Conservation (phyloP, 1,140 invertebrate species). For the Teleogryllus occipitalis region DNA sequence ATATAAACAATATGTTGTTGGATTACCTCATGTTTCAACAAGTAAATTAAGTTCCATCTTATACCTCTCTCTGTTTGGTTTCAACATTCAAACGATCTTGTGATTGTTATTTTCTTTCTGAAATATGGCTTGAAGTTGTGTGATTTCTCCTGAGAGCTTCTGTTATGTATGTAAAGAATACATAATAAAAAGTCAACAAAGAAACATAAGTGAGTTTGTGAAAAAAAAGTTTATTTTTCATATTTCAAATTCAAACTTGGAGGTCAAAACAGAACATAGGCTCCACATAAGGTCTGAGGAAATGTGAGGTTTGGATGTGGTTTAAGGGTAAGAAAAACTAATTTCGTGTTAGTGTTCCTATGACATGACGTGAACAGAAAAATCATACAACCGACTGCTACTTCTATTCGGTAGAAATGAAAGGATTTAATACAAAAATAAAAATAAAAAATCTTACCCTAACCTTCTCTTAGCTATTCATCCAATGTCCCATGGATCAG, state of each 20-base stretch:
- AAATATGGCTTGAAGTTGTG: background rate
- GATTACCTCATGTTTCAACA: too few species aligned
- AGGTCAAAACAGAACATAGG: background rate
- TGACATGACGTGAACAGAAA: background rate
- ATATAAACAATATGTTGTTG: too few species aligned
- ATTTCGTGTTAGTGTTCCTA: constrained; percentile 2
- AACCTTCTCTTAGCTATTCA: background rate
- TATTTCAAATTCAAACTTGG: background rate
- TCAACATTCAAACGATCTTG: too few species aligned
- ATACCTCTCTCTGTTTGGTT: too few species aligned
- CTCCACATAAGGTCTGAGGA: constrained; percentile 5
- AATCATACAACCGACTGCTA: background rate
- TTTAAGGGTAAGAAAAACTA: constrained; percentile 3
- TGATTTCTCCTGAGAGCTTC: background rate
- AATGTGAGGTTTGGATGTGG: background rate
- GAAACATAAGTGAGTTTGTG: constrained; percentile 9
- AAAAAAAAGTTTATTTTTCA: constrained; percentile 7
- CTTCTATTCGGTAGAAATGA: too few species aligned
- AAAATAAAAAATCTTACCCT: background rate
- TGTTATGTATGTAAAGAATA: background rate
- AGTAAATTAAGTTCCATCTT: too few species aligned
- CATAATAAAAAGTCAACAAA: background rate
- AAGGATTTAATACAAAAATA: too few species aligned
- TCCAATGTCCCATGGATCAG: background rate
- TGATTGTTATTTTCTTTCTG: background rate